Evolutionary conservation across 2,888 invertebrate species (phyloP), one percentile per base, ranked within the genome.

Genomic region (Tanypteryx hageni): DNA sequence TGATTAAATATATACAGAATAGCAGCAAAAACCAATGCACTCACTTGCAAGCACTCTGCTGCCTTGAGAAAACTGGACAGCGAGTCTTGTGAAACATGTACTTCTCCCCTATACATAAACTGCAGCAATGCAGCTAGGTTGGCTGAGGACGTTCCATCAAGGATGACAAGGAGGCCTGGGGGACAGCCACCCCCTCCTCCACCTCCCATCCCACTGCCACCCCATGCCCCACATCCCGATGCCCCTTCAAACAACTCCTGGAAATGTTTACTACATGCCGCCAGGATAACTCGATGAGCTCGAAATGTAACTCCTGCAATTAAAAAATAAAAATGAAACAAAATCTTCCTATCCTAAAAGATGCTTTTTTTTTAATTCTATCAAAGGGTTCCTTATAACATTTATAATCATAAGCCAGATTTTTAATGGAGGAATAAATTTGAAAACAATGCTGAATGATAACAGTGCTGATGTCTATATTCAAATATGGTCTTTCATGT

Each of bases 31-130:
- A 5, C 16, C 83, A 89, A 61, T 18, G 13, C 57, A 94, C 94
- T 94, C 94, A 98, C 98, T 97, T 98, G 98, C 94, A 98, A 96
- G 95, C 97, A 98, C 96, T 98, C 98, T 92, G 98, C 98, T 94
- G 98, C 98, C 95, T 98, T 98, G 93, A 98, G 97, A 95, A 98
- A 98, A 95, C 98, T 98, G 94, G 98, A 98, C 94, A 98, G 97
- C 93, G 98, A 98, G 95, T 98, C 98, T 95, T 98, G 98, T 94
- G 98, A 98, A 94, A 98, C 98, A 95, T 98, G 98, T 94, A 98
- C 98, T 95, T 98, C 98, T 93, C 98, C 98, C 95, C 98, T 98
- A 96, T 98, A 98, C 98, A 98, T 98, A 95, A 98, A 98, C 95
- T 98, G 98, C 93, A 98, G 96, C 93, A 98, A 96, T 85, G 98